A percentile compares a stretch with the other conserved stretches of the same genome.
These are phyloP conservation scores for Notodonta ziczac DNA, from an alignment of 2,888 invertebrate species.

Conservation along the genomic window DNA sequence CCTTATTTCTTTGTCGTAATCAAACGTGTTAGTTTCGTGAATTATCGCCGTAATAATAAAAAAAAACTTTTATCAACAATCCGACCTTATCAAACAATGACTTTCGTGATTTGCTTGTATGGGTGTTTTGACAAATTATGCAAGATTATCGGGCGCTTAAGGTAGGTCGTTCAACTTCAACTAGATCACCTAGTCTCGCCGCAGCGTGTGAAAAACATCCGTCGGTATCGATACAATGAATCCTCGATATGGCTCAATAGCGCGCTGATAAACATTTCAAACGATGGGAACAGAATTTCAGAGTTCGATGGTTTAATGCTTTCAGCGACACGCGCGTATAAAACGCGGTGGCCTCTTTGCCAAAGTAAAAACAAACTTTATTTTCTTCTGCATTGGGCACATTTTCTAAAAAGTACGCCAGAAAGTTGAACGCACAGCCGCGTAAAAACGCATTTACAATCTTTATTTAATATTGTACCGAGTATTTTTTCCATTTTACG, in stretches of 20 bases:
- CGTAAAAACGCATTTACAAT: too few relatives aligned
- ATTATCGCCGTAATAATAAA: slow-evolving; percentile 27
- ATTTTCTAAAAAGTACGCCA: too few relatives aligned
- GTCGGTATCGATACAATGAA: slow-evolving; percentile 52
- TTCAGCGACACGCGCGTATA: too few relatives aligned
- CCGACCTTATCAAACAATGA: slow-evolving; percentile 60
- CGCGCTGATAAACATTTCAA: slow-evolving; percentile 56
- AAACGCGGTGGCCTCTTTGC: too few relatives aligned
- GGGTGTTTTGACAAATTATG: slow-evolving; percentile 51
- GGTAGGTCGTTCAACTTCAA: slow-evolving; percentile 71
- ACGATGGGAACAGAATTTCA: slow-evolving; percentile 55
- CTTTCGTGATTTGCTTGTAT: slow-evolving; percentile 39
- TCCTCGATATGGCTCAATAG: slow-evolving; percentile 58
- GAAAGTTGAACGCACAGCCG: too few relatives aligned
- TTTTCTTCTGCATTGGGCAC: too few relatives aligned
- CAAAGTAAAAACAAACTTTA: too few relatives aligned
- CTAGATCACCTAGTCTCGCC: slow-evolving; percentile 51
- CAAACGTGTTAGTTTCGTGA: slow-evolving; percentile 19
- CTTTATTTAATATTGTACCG: too few relatives aligned
- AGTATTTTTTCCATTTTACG: too few relatives aligned
- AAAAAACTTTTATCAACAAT: slow-evolving; percentile 40
- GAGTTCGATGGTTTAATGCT: slow-evolving; percentile 30
- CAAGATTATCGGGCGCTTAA: slow-evolving; percentile 51
- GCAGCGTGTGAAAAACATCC: slow-evolving; percentile 62
- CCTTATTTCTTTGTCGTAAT: slow-evolving; percentile 5